Percentiles rank a stretch among this genome's conserved stretches.
These are phyloP conservation scores for Delia radicum DNA, from an alignment of 1,140 invertebrate species.

Conservation along the genomic window DNA sequence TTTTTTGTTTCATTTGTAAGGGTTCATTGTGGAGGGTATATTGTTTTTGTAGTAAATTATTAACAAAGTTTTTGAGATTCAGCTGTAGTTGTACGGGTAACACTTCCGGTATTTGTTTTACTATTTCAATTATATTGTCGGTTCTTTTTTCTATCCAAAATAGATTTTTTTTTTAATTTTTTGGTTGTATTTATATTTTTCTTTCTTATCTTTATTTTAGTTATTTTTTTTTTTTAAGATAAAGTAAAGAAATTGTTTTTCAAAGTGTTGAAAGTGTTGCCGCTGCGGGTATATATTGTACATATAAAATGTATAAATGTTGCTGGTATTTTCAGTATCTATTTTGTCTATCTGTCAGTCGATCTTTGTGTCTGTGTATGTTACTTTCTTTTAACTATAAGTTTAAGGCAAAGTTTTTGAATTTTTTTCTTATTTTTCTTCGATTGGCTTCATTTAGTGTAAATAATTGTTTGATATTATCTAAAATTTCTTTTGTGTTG, in stretches of 20 bases:
- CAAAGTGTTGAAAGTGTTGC: constrained; percentile 19
- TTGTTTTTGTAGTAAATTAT: not conserved
- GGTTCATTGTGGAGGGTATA: not conserved
- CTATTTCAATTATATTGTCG: constrained; percentile 18
- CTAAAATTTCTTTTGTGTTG: constrained; percentile 3
- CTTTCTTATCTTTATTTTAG: not conserved
- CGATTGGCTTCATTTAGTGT: constrained; percentile 23
- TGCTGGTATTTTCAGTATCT: too few species aligned
- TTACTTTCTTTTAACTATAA: not conserved
- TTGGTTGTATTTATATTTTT: not conserved
- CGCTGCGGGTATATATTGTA: too few species aligned
- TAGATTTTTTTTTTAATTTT: not conserved
- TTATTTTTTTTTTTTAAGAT: not conserved
- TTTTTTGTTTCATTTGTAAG: not conserved
- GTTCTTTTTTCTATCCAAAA: not conserved
- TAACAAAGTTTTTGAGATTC: not conserved
- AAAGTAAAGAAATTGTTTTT: not conserved
- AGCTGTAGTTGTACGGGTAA: not conserved
- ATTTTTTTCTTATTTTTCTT: not conserved
- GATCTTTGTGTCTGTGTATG: not conserved
- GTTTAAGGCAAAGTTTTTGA: not conserved
- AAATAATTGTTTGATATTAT: constrained; percentile 22
- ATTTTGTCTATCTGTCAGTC: too few species aligned
- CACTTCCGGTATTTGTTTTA: not conserved
- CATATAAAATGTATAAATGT: too few species aligned